Evolutionary conservation across 2,797 vertebrate species (phyloP).

Genomic region (Aldrovandia affinis): DNA sequence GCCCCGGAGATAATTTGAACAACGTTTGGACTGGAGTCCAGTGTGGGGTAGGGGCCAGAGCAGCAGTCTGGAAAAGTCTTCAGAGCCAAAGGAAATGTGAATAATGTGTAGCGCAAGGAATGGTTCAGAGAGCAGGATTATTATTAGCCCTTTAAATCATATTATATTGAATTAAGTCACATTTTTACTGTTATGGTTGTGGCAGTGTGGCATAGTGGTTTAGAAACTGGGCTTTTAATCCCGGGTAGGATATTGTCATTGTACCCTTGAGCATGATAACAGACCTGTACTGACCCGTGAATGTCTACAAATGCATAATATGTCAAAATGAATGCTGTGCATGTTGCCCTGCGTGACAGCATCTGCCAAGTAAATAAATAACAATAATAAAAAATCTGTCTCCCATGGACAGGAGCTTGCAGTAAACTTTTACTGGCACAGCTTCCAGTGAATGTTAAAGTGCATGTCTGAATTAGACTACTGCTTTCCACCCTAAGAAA

Average conservation of each 20-base stretch:
- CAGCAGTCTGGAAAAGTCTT: background rate
- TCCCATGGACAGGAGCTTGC: background rate
- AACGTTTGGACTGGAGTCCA: background rate
- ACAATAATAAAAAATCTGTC: background rate
- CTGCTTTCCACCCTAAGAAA: background rate
- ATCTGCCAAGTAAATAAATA: conserved; percentile 5
- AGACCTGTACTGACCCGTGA: background rate
- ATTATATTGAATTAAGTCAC: background rate
- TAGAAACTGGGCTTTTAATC: background rate
- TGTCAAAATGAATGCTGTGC: background rate
- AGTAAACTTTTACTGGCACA: background rate
- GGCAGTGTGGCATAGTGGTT: background rate
- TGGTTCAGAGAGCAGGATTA: background rate
- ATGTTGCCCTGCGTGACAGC: background rate
- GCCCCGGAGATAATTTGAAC: background rate
- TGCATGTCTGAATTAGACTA: background rate
- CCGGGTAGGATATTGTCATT: background rate
- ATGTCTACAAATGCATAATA: background rate
- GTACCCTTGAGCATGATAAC: background rate
- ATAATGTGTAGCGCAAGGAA: background rate
- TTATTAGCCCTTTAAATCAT: conserved; percentile 4
- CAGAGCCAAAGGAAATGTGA: background rate
- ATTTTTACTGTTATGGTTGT: background rate
- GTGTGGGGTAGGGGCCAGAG: background rate
- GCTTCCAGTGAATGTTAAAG: background rate